phyloP scores from a whole-genome alignment of 2,888 invertebrate species.

The Ochlodes sylvanus region DNA sequence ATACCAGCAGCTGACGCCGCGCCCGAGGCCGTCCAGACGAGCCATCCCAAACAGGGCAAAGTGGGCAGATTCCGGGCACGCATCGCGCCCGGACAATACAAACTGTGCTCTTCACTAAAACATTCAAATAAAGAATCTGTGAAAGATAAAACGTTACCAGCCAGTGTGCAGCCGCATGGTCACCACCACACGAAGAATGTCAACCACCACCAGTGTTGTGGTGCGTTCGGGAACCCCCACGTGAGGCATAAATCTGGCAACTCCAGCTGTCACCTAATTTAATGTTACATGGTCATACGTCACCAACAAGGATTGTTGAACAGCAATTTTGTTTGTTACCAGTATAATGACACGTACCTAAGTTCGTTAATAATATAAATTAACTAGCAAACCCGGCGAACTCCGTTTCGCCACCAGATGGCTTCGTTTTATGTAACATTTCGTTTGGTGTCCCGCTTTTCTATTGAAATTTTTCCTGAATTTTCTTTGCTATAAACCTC shows the following conservation, averaged over 20 bases:
- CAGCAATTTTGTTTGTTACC: no score
- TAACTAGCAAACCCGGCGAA: no score
- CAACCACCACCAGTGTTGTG: slow-evolving; percentile 81
- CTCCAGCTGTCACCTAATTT: slow-evolving; percentile 73
- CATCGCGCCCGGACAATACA: slow-evolving; percentile 72
- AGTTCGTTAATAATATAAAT: no score
- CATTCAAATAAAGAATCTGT: slow-evolving; percentile 56
- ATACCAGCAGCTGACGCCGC: slow-evolving; percentile 58
- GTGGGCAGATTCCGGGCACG: slow-evolving; percentile 71
- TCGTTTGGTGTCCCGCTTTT: no score
- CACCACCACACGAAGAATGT: slow-evolving; percentile 76
- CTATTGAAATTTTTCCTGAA: no score
- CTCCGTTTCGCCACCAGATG: no score
- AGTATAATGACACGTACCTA: no score
- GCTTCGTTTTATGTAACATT: no score
- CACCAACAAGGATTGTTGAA: no score
- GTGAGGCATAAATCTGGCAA: slow-evolving; percentile 75
- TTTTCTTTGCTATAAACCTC: no score
- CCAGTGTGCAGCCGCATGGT: slow-evolving; percentile 67
- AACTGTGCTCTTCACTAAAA: slow-evolving; percentile 57
- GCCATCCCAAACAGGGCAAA: slow-evolving; percentile 64
- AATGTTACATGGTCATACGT: slow-evolving; percentile 47
- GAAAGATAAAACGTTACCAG: slow-evolving; percentile 49
- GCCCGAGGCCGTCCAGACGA: slow-evolving; percentile 56
- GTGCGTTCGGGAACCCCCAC: slow-evolving; percentile 79